Base-by-base conservation (phyloP, 2,113 vertebrate genomes). In the Ailuropoda melanoleuca region DNA sequence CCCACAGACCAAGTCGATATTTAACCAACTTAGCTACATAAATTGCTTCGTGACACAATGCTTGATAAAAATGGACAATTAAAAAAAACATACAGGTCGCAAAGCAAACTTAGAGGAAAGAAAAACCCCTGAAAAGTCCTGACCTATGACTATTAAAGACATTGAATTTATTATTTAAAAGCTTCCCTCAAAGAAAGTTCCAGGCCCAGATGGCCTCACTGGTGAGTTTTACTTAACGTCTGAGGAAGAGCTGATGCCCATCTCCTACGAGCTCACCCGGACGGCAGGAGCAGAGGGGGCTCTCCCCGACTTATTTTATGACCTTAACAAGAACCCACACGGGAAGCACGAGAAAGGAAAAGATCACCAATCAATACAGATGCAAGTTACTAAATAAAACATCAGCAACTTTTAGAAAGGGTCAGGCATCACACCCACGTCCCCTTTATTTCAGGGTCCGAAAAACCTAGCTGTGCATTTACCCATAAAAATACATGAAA, bases 1-100 rank as follows among this genome's bases (percentile, higher is more conserved):
- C 43, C 58, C 39, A 11, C 26, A 8, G 37, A 4, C 24, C 3
- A 3, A 1, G 7, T 14, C 31, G 4, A 29, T 1, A 21, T 6
- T 9, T 17, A 34, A 2, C n/a, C 5, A 18, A 18, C 18, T 34
- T 13, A 29, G 43, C 26, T 1, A 29, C 26, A 5, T 29, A 46
- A 29, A 9, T 18, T 31, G 14, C 46, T 48, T 29, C 74, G 4
- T 5, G 43, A 75, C 26, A 18, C 15, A 14, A 17, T 10, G 8
- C 14, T 31, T 26, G 53, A 60, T 34, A 8, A 43, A 43, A 81
- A 7, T 10, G 24, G 85, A 34, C 8, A 24, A 10, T 70, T 50
- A 50, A 75, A 48, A 43, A 4, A 43, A 43, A 43, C n/a, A 39
- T 12, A 15, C 13, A 24, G 8, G 37, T 18, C 15, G 23, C 5